A percentile compares a stretch with the other conserved stretches of the same genome.
phyloP scores from a whole-genome alignment of 2,113 vertebrate genomes.

The Myodes glareolus region DNA sequence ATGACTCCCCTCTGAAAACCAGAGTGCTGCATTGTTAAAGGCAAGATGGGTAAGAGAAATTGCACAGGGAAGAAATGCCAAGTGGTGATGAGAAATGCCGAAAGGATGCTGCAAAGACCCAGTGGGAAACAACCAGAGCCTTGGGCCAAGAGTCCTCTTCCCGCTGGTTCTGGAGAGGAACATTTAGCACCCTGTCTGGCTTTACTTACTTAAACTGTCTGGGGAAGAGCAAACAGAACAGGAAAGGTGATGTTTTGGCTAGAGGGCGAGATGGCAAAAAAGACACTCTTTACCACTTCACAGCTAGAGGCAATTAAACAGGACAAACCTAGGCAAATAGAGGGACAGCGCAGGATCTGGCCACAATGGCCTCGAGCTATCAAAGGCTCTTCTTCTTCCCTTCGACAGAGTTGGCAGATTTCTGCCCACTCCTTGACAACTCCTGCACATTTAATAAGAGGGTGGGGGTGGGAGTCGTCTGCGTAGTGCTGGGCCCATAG shows the following conservation, averaged over 20 bases:
- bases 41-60: not conserved
- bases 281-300: constrained; percentile 36
- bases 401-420: not conserved
- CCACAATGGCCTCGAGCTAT: constrained; percentile 22
- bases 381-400: not conserved
- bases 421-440: constrained; percentile 27
- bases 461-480: not conserved
- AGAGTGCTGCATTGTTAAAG: not conserved
- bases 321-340: constrained; percentile 17
- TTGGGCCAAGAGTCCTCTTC: not conserved
- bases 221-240: not conserved
- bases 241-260: constrained; percentile 42
- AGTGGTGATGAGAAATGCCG: not conserved
- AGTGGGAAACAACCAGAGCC: not conserved
- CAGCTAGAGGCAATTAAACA: constrained; percentile 49
- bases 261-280: not conserved
- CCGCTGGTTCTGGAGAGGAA: constrained; percentile 9
- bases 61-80: not conserved
- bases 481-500: not conserved
- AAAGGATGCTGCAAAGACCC: not conserved
- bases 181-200: constrained; percentile 32
- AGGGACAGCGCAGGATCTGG: constrained; percentile 20
- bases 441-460: not conserved
- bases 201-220: constrained; percentile 16
- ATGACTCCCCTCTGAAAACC: not conserved